Evolutionary conservation across 2,113 vertebrate species (phyloP).

Genomic region (Campylorhamphus procurvoides): DNA sequence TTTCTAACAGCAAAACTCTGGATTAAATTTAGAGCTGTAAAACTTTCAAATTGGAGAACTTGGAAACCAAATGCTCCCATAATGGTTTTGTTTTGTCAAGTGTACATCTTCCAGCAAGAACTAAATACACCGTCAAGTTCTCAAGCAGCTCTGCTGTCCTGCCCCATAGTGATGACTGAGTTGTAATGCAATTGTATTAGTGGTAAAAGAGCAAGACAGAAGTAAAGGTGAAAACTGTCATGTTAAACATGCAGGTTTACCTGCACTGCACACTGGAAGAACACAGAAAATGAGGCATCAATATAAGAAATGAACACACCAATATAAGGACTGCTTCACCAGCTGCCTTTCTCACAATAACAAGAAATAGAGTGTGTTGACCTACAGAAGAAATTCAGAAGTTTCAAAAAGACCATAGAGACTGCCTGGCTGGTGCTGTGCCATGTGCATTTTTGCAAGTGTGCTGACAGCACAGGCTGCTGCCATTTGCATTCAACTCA

Average conservation of each 20-base stretch:
- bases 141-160: neutral
- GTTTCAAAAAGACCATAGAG: neutral
- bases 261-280: neutral
- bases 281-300: neutral
- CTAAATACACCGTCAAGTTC: neutral
- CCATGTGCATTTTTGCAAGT: neutral
- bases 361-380: neutral
- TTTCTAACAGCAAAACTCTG: neutral
- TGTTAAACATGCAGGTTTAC: neutral
- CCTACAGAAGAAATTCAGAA: neutral
- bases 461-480: neutral
- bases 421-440: neutral
- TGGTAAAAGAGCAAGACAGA: neutral
- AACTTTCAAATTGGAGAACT: neutral
- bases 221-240: neutral
- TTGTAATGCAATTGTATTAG: neutral
- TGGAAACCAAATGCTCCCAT: neutral
- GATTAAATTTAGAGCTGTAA: neutral
- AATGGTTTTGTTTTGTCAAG: neutral
- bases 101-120: neutral
- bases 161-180: neutral
- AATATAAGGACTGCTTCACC: neutral
- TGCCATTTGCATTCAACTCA: neutral
- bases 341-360: neutral
- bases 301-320: neutral